A percentile compares a stretch with the other conserved stretches of the same genome.
Conservation (phyloP, 2,797 vertebrate species). For the Geotria australis region DNA sequence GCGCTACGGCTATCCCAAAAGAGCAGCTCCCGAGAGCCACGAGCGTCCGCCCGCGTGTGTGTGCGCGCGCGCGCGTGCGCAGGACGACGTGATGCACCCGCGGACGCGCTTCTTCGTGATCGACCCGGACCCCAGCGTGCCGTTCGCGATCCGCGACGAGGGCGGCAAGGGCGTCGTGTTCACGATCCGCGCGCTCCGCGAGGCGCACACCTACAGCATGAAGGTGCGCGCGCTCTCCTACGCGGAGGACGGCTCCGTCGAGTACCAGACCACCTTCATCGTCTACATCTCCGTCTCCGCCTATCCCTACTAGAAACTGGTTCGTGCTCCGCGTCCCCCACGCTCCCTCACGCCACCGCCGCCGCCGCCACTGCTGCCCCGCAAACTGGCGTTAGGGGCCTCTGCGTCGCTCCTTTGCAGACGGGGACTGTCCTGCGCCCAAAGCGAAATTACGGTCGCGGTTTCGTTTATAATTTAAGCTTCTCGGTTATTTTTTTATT, state of each 20-base stretch:
- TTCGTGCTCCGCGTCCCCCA: background rate
- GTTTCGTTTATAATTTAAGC: too few relatives aligned
- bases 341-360: too few relatives aligned
- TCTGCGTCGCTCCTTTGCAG: too few relatives aligned
- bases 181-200: conserved; percentile 27
- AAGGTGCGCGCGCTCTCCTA: conserved; percentile 67
- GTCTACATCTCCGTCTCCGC: conserved; percentile 81
- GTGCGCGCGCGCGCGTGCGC: too few relatives aligned
- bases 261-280: conserved; percentile 88
- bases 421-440: too few relatives aligned
- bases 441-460: too few relatives aligned
- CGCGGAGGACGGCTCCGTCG: conserved; percentile 27
- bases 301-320: conserved; percentile 48
- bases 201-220: conserved; percentile 64
- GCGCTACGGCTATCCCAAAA: too few relatives aligned
- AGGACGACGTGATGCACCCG: conserved; percentile 58
- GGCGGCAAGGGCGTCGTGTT: conserved; percentile 75
- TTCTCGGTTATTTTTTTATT: too few relatives aligned
- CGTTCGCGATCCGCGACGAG: conserved; percentile 66
- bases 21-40: too few relatives aligned
- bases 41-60: too few relatives aligned
- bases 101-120: conserved; percentile 50
- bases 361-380: too few relatives aligned
- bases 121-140: conserved; percentile 27
- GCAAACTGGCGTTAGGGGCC: too few relatives aligned